phyloP scores from a whole-genome alignment of 2,888 invertebrate genomes.

The Napeogenes inachia region DNA sequence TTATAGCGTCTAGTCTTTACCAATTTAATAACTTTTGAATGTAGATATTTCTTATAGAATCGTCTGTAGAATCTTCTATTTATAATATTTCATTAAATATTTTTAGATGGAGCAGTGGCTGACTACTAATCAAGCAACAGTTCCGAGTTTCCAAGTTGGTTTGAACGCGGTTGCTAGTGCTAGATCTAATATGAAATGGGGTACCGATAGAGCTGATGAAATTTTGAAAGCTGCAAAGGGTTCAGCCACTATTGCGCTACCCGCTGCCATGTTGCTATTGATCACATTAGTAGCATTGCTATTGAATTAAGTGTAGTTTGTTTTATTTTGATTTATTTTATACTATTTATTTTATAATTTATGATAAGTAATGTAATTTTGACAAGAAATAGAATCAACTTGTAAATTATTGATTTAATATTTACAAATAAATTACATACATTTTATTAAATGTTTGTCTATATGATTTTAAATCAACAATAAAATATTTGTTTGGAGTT shows the following conservation, averaged over 20 bases:
- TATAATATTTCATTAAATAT: not conserved
- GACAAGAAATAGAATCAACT: not conserved
- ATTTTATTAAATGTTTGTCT: too few relatives aligned
- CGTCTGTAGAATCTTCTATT: not conserved
- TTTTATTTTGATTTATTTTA: not conserved
- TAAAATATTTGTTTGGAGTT: not conserved
- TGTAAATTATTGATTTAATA: too few relatives aligned
- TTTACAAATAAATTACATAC: too few relatives aligned
- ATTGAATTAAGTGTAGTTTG: not conserved
- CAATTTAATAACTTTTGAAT: too few relatives aligned
- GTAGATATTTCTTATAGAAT: too few relatives aligned
- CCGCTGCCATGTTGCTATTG: slow-evolving; percentile 45
- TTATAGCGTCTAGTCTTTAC: too few relatives aligned
- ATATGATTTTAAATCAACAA: not conserved
- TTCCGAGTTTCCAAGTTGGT: slow-evolving; percentile 51
- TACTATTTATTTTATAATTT: not conserved
- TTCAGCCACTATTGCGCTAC: slow-evolving; percentile 43
- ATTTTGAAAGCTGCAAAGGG: slow-evolving; percentile 51
- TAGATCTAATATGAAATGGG: slow-evolving; percentile 56
- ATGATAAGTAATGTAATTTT: too few relatives aligned
- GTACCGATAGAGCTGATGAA: slow-evolving; percentile 43
- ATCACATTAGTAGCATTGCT: slow-evolving; percentile 31
- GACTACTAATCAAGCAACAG: slow-evolving; percentile 34
- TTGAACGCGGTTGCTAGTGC: slow-evolving; percentile 49
- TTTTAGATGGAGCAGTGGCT: slow-evolving; percentile 66